Percentiles rank a stretch among this genome's conserved stretches.
Conservation (phyloP, 1,140 invertebrate species). For the Orius insidiosus region DNA sequence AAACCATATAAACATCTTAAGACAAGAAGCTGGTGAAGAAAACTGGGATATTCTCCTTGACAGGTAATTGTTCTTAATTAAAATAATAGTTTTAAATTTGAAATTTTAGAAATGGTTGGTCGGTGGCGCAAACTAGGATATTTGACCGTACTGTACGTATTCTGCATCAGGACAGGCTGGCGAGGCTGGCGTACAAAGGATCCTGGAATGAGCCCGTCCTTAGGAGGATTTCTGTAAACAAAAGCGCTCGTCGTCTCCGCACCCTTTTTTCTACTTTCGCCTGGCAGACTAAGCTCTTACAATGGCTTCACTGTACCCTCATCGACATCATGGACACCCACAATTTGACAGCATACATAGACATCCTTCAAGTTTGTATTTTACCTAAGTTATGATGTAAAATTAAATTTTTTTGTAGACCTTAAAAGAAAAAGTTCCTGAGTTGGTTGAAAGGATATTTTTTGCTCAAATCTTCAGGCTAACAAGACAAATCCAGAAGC, state of each 20-base stretch:
- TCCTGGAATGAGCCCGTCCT: slow-evolving; percentile 44
- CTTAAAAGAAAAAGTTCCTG: slow-evolving; percentile 53
- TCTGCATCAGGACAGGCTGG: slow-evolving; percentile 50
- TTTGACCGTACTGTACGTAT: slow-evolving; percentile 49
- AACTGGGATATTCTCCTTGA: slow-evolving; percentile 43
- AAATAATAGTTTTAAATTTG: neutral
- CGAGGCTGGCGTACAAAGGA: slow-evolving; percentile 38
- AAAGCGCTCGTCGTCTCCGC: slow-evolving; percentile 46
- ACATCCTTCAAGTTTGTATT: slow-evolving; percentile 52
- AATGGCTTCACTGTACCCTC: slow-evolving; percentile 62
- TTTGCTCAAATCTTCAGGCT: slow-evolving; percentile 28
- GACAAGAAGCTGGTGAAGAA: slow-evolving; percentile 34
- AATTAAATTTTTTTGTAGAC: slow-evolving; percentile 32
- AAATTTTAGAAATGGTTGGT: slow-evolving; percentile 42
- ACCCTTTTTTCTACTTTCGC: slow-evolving; percentile 42
- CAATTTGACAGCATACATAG: slow-evolving; percentile 59
- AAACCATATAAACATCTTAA: slow-evolving; percentile 39
- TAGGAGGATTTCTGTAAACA: slow-evolving; percentile 48
- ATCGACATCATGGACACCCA: slow-evolving; percentile 48
- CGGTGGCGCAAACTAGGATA: slow-evolving; percentile 39
- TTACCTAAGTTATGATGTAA: slow-evolving; percentile 5
- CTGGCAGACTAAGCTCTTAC: slow-evolving; percentile 51
- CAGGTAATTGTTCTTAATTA: neutral
- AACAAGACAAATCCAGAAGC: slow-evolving; percentile 36
- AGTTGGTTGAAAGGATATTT: slow-evolving; percentile 61